Evolutionary conservation across 2,797 vertebrate species (phyloP).

Genomic region (Cynodonichthys magdalenae): DNA sequence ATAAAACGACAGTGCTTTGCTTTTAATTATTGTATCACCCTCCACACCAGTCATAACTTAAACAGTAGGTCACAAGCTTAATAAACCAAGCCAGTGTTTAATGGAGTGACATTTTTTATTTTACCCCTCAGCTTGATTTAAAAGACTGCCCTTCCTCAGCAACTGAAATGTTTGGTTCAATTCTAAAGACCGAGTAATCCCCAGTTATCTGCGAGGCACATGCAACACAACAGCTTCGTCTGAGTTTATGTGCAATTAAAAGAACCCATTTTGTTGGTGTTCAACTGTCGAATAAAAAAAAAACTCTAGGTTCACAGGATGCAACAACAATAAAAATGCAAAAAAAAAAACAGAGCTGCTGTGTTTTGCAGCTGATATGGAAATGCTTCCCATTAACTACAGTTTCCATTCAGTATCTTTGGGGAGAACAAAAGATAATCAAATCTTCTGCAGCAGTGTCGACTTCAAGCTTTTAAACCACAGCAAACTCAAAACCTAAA

Average conservation of each 20-base stretch:
- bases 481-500: constrained; percentile 56
- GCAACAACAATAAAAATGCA: constrained; percentile 69
- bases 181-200: constrained; percentile 65
- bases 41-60: background rate
- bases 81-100: constrained; percentile 27
- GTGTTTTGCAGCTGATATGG: constrained; percentile 70
- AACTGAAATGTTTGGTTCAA: constrained; percentile 74
- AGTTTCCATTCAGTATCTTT: constrained; percentile 65
- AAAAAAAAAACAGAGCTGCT: constrained; percentile 58
- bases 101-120: constrained; percentile 34
- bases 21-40: constrained; percentile 10
- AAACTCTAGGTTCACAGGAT: constrained; percentile 62
- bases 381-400: constrained; percentile 69
- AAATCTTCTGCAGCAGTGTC: constrained; percentile 52
- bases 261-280: constrained; percentile 64
- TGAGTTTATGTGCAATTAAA: constrained; percentile 73
- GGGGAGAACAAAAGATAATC: constrained; percentile 72
- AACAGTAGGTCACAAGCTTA: constrained; percentile 28
- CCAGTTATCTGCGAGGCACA: constrained; percentile 69
- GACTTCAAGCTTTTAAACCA: constrained; percentile 56
- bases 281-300: constrained; percentile 69
- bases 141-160: constrained; percentile 53
- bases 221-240: constrained; percentile 60
- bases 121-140: constrained; percentile 47
- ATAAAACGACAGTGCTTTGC: background rate